Evolutionary conservation across 1,140 invertebrate species (phyloP), one percentile per base, ranked within the genome.

Genomic region (Spodoptera litura): DNA sequence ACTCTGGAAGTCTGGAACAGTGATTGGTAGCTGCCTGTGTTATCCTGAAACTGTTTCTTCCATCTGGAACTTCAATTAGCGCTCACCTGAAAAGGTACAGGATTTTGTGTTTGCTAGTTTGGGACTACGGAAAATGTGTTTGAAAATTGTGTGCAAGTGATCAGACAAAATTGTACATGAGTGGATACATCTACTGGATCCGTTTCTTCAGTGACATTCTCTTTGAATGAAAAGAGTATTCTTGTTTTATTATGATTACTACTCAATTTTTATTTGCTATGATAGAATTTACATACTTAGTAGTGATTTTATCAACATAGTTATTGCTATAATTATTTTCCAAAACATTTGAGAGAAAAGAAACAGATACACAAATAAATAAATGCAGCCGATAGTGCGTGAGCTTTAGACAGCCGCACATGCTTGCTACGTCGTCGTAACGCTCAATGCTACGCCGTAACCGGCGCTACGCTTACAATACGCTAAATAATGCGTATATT

Each of bases 1-100:
- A 89, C 85, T 89, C 87, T 89, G 84, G 87, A 92, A 91, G 90
- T 89, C 87, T 89, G 84, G 87, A 92, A 91, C 91, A 91, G 91
- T 92, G 90, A 89, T 90, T 80, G 89, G 87, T 91, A 90, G 90
- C 91, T 86, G 81, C 82, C 87, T 85, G 85, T 89, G 89, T 91
- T 91, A 92, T 92, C 90, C 92, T 91, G 90, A 90, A 91, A 89
- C 91, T 91, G 89, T 91, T 89, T 86, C 89, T 84, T 80, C 88
- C 35, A 71, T 70, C 77, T 76, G 78, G 84, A 81, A 79, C 81
- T 25, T 74, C 81, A 73, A 76, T 87, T 87, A 88, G 89, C 89
- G 78, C 89, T 88, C 89, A 87, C 88, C 89, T 88, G 87, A 85
- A 87, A 94, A 93, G 92, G 91, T 92, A 92, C 86, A 82, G 89